Percentiles rank a stretch among this genome's conserved stretches.
These are phyloP conservation scores for cattle (Bos taurus) DNA, from an alignment of 2,113 vertebrate species.

Conservation along the genomic window DNA sequence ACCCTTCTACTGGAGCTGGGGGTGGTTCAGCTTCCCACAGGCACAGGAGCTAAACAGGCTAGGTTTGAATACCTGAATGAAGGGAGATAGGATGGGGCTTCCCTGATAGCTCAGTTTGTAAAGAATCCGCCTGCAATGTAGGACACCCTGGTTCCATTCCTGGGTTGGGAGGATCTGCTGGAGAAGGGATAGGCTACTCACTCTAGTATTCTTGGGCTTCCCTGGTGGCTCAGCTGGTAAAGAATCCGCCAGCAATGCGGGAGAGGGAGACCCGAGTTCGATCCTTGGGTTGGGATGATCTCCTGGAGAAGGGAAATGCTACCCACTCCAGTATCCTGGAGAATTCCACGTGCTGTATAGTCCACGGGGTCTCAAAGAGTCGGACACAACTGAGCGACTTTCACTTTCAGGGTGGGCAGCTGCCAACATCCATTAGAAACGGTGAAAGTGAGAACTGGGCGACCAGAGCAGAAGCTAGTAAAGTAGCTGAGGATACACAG, in stretches of 20 bases:
- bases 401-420: not conserved
- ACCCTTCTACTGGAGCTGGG: not conserved
- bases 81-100: not conserved
- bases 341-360: not conserved
- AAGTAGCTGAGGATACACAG: not conserved
- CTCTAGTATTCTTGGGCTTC: not conserved
- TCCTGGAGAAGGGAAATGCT: not conserved
- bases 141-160: not conserved
- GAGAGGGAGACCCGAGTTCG: not conserved
- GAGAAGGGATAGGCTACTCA: not conserved
- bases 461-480: not conserved
- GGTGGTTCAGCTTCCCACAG: not conserved
- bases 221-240: not conserved
- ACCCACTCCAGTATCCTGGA: not conserved
- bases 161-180: not conserved
- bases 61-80: not conserved
- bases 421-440: not conserved
- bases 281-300: not conserved
- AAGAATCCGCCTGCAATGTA: not conserved
- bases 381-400: not conserved
- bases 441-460: not conserved
- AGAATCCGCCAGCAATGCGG: fast-evolving
- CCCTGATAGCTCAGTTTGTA: not conserved
- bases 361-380: not conserved
- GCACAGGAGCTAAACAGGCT: not conserved